Conservation (phyloP, 1,140 invertebrate species). For the Campoletis sonorensis region DNA sequence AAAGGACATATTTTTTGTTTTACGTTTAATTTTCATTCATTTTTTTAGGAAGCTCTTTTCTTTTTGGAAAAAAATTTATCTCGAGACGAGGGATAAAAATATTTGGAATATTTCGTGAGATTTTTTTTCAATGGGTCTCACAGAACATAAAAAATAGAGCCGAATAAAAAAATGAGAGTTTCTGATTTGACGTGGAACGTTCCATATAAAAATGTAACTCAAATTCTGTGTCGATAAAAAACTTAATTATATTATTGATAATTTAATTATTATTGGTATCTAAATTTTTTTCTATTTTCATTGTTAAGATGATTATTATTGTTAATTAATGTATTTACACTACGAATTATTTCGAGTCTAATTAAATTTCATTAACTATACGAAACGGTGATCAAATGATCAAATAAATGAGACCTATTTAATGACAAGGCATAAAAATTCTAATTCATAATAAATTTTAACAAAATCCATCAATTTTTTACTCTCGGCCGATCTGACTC, state of each 20-base stretch:
- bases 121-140: too few relatives aligned
- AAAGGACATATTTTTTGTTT: too few relatives aligned
- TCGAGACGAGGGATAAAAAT: too few relatives aligned
- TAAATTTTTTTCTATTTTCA: background rate
- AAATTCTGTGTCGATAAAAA: conserved; percentile 3
- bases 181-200: too few relatives aligned
- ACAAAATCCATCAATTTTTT: background rate
- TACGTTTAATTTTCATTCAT: too few relatives aligned
- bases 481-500: background rate
- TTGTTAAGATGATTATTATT: background rate
- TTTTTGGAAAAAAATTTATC: too few relatives aligned
- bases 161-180: too few relatives aligned
- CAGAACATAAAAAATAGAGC: too few relatives aligned
- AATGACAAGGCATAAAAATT: background rate
- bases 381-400: conserved; percentile 5
- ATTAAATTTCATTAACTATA: background rate
- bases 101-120: too few relatives aligned
- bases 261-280: conserved; percentile 1
- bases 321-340: conserved; percentile 10
- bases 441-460: background rate
- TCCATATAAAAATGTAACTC: background rate
- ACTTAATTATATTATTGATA: conserved; percentile 19
- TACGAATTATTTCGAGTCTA: background rate
- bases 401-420: background rate
- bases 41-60: too few relatives aligned